These are phyloP conservation scores for Limanda limanda DNA, from an alignment of 2,113 vertebrate genomes.

Conservation along the genomic window DNA sequence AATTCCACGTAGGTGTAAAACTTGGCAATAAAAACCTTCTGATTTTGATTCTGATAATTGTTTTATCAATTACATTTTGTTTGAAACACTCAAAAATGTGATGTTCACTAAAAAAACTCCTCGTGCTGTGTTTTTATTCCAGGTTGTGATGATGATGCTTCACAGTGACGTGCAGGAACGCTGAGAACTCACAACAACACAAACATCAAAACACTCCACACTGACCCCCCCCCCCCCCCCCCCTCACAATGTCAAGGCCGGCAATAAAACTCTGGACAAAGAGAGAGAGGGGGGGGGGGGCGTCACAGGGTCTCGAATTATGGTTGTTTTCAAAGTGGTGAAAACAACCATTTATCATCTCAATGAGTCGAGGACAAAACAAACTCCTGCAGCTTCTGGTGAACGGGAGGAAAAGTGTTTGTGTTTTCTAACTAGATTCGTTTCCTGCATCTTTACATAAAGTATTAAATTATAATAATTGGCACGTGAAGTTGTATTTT, in stretches of 20 bases:
- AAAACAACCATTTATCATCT: too few relatives aligned
- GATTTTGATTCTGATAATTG: too few relatives aligned
- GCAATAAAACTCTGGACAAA: slow-evolving; percentile 67
- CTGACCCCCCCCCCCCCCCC: slow-evolving; percentile 4
- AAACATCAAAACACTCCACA: slow-evolving; percentile 17
- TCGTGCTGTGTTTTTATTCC: background rate
- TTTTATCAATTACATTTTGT: too few relatives aligned
- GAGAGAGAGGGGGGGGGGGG: background rate
- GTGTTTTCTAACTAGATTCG: too few relatives aligned
- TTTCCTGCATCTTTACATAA: too few relatives aligned
- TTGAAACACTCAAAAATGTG: too few relatives aligned
- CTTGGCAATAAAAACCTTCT: too few relatives aligned
- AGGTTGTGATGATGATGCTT: background rate
- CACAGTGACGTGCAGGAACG: slow-evolving; percentile 1
- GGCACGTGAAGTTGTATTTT: too few relatives aligned
- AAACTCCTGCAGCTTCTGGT: background rate
- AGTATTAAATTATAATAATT: too few relatives aligned
- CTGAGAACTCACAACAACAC: slow-evolving; percentile 32
- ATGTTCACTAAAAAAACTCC: background rate
- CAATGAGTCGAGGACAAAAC: too few relatives aligned
- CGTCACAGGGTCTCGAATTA: slow-evolving; percentile 20
- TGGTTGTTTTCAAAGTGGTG: slow-evolving; percentile 21
- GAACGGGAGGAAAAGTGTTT: background rate
- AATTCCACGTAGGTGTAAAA: too few relatives aligned
- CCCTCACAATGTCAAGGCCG: slow-evolving; percentile 40